These are phyloP conservation scores for Crenichthys baileyi DNA, from an alignment of 2,797 vertebrate genomes.

Conservation along the genomic window DNA sequence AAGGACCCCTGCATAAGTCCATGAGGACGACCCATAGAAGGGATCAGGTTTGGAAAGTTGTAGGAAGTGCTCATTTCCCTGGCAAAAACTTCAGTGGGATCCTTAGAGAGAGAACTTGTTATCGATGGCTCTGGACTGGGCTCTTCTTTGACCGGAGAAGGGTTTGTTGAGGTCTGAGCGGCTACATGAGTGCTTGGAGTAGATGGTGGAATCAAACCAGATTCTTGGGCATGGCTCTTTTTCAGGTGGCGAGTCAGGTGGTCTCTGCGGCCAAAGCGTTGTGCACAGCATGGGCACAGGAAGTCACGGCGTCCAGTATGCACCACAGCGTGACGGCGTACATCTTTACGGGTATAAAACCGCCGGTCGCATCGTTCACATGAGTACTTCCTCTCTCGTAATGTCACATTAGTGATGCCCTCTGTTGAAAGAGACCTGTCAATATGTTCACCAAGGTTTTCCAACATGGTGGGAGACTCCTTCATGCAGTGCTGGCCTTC, in stretches of 20 bases:
- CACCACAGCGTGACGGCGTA: conserved; percentile 93
- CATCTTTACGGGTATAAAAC: conserved; percentile 97
- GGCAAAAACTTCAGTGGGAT: conserved; percentile 82
- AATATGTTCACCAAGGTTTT: conserved; percentile 91
- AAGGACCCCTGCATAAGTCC: conserved; percentile 88
- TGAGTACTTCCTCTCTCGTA: conserved; percentile 93
- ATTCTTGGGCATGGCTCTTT: conserved; percentile 96
- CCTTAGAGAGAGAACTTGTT: conserved; percentile 80
- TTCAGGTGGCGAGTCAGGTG: conserved; percentile 96
- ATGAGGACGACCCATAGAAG: conserved; percentile 85
- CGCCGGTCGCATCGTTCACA: conserved; percentile 94
- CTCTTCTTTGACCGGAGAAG: conserved; percentile 88
- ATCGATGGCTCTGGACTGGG: conserved; percentile 84
- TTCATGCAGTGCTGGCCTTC: conserved; percentile 86
- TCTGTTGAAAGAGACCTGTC: conserved; percentile 83
- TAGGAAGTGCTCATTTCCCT: conserved; percentile 91
- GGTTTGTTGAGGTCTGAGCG: conserved; percentile 67
- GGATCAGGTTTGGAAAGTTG: conserved; percentile 85
- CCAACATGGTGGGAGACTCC: conserved; percentile 88
- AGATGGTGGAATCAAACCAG: conserved; percentile 81
- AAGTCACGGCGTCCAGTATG: conserved; percentile 97
- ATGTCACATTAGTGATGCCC: conserved; percentile 65
- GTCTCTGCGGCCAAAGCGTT: conserved; percentile 94
- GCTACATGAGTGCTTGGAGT: conserved; percentile 77
- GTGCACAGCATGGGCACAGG: conserved; percentile 93